Evolutionary conservation across 1,140 invertebrate species (phyloP), one percentile per base, ranked within the genome.

Genomic region (Lordiphosa collinella): DNA sequence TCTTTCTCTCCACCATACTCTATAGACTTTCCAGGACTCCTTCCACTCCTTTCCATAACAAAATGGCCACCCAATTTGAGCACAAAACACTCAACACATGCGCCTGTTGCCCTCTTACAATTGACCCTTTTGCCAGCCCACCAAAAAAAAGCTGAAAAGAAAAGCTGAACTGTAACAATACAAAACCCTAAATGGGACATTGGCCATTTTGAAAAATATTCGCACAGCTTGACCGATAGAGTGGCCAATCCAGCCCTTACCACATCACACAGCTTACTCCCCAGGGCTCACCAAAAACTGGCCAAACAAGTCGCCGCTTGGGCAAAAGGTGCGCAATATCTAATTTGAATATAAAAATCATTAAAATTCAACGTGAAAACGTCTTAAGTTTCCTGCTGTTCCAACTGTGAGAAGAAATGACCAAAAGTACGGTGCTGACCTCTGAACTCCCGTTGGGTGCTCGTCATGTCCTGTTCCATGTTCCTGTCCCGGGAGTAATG

Each of bases 341-440:
- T 82, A 71, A 82, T 82, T 82, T 82, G 68, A 82, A 82, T 82
- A 82, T 75, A 82, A 84, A 82, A 82, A 82, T 82, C 78, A 84
- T 82, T 82, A 82, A 84, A 84, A 84, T 84, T 84, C 78, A 67
- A 59, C 78, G 67, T 62, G 63, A 82, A 82, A 82, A 82, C 59
- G 72, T 82, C 78, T 82, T 82, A 84, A 82, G 78, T 82, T 82
- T 82, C 78, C 57, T 53, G 70, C 57, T 82, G 58, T 44, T 65
- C 29, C 10, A 35, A 76, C 76, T 82, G 80, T 86, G 80, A 86
- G 80, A 86, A 86, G 74, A 86, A 80, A 76, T 59, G 61, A 36
- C 52, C 35, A 76, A 86, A 86, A 86, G 80, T 85, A 76, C 80
- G 80, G 80, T 86, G 72, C 14, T 86, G 80, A 86, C 80, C 80